Base-by-base conservation (phyloP, 2,797 vertebrate genomes). In the Pogonophryne albipinna region DNA sequence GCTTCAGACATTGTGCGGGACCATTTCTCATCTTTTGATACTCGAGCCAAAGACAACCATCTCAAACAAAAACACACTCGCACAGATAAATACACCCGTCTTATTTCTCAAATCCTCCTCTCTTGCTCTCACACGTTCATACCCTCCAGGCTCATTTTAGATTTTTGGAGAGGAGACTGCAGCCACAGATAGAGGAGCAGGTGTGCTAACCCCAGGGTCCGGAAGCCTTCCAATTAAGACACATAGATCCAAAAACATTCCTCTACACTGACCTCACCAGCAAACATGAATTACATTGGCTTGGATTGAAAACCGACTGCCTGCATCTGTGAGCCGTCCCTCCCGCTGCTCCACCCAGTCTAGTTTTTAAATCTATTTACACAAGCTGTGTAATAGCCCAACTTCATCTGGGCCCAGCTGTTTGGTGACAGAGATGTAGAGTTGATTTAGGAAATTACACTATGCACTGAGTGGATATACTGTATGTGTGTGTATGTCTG, bases 211-310 rank as follows among this genome's bases (percentile, higher is more conserved):
- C 92, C 92, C 87, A 59, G 94, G 91, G 90, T 91, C 87, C 90
- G 77, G 87, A 94, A 92, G 80, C 86, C 80, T 86, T 94, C 94
- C 94, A 95, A 95, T 95, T 94, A 95, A 95, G 93, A 94, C 92
- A 94, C 93, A 91, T 91, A 94, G 89, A 94, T 85, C 77, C 79
- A 78, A 84, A 85, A 82, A 85, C 87, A 90, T 90, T 91, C 89
- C 90, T 90, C 69, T 85, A 90, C 84, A 87, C 89, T 85, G 91
- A 90, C 88, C 86, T 72, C 78, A 64, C 89, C 82, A 67, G 83
- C 86, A 78, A 87, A 88, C 87, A 78, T 78, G 74, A 86, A 80
- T 87, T 89, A 79, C 78, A 78, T 74, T 68, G 85, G 74, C 77
- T 85, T 76, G 80, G 85, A 82, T 55, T 71, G 83, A 91, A 87